These are phyloP conservation scores for Cosmia trapezina DNA, from an alignment of 2,888 invertebrate species.

Conservation along the genomic window DNA sequence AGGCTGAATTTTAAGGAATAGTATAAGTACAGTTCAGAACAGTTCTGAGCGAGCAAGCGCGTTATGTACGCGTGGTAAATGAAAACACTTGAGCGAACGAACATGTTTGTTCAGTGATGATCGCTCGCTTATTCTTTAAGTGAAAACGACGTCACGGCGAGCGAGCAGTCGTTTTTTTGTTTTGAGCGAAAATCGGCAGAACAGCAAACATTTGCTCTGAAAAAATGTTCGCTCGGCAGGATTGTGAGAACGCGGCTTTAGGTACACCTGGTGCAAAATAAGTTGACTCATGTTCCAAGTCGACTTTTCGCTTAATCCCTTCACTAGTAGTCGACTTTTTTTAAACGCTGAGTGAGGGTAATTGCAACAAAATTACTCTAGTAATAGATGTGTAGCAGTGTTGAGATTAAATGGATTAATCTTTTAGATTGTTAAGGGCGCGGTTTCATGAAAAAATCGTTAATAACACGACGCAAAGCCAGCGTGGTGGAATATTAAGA, in stretches of 20 bases:
- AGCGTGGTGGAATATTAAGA: constrained; percentile 42
- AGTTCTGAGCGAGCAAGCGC: too few relatives aligned
- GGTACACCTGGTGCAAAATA: constrained; percentile 5
- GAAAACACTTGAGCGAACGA: too few relatives aligned
- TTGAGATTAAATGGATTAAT: constrained; percentile 55
- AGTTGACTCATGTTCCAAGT: constrained; percentile 11
- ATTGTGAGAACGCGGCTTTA: too few relatives aligned
- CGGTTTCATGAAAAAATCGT: constrained; percentile 39
- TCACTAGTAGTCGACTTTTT: constrained; percentile 15
- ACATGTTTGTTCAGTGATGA: too few relatives aligned
- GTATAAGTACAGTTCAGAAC: not conserved
- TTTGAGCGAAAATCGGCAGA: too few relatives aligned
- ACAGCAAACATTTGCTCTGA: too few relatives aligned
- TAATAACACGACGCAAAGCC: constrained; percentile 37
- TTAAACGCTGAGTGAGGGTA: constrained; percentile 25
- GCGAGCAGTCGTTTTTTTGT: too few relatives aligned
- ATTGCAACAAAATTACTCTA: constrained; percentile 55
- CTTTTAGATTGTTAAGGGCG: constrained; percentile 42
- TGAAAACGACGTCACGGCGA: too few relatives aligned
- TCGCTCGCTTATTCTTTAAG: too few relatives aligned
- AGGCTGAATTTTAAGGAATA: not conserved
- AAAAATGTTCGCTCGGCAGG: too few relatives aligned
- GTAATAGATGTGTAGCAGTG: constrained; percentile 48
- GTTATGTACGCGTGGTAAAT: too few relatives aligned
- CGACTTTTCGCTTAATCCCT: constrained; percentile 5